Percentiles rank a stretch among this genome's conserved stretches.
Conservation (phyloP, 1,140 invertebrate species). For the Drosophila bocqueti region DNA sequence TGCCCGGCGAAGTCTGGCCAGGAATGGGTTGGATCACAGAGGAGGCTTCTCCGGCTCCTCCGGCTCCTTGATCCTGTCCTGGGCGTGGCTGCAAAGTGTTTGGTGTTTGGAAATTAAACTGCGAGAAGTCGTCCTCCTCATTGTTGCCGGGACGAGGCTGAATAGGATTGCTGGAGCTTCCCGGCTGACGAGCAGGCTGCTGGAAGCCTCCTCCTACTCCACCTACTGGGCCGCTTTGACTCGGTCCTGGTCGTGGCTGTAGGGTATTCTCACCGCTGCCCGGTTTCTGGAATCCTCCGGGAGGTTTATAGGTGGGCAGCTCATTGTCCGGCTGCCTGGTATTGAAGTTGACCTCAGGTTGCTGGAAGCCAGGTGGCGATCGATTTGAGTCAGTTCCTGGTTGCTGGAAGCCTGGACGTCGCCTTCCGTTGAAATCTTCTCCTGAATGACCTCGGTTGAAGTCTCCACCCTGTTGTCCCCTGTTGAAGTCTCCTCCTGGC, state of each 20-base stretch:
- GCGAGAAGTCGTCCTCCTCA: background rate
- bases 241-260: conserved; percentile 7
- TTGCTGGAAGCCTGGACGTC: conserved; percentile 3
- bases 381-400: conserved; percentile 2
- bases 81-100: conserved; percentile 46
- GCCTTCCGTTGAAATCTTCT: background rate
- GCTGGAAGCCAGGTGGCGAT: conserved; percentile 3
- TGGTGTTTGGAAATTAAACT: conserved; percentile 27
- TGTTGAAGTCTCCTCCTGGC: conserved; percentile 8
- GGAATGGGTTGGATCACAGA: conserved; percentile 22
- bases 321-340: background rate
- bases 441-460: background rate
- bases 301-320: conserved; percentile 1
- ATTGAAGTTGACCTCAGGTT: background rate
- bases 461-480: conserved; percentile 6
- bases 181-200: conserved; percentile 5
- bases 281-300: conserved; percentile 1
- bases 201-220: conserved; percentile 8
- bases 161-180: conserved; percentile 7
- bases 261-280: conserved; percentile 6
- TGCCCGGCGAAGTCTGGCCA: background rate
- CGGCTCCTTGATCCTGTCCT: background rate
- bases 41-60: background rate
- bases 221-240: background rate
- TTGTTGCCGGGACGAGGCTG: conserved; percentile 51